Evolutionary conservation across 2,888 invertebrate species (phyloP).

Genomic region (Drosophila emarginata): DNA sequence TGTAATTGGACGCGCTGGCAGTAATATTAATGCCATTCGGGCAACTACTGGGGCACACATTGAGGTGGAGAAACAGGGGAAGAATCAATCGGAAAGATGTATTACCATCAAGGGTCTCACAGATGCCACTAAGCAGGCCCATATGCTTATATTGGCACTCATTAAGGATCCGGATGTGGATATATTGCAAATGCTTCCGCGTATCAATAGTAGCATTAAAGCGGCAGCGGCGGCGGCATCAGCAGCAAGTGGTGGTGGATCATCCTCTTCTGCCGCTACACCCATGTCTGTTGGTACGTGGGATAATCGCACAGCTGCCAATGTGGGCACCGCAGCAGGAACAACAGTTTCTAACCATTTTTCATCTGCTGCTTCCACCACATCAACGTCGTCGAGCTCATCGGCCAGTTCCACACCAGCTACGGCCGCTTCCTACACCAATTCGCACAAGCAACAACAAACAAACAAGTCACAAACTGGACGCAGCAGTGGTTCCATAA

Average conservation of each 20-base stretch:
- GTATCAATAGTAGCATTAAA: constrained; percentile 82
- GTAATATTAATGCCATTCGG: constrained; percentile 98
- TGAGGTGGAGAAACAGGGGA: constrained; percentile 98
- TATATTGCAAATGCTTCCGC: constrained; percentile 91
- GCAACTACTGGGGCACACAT: constrained; percentile 98
- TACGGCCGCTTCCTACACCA: constrained; percentile 55
- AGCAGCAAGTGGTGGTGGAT: constrained; percentile 24
- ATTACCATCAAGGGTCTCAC: constrained; percentile 97
- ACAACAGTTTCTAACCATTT: constrained; percentile 38
- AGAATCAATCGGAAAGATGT: constrained; percentile 95
- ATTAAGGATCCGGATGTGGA: constrained; percentile 98
- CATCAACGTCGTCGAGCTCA: constrained; percentile 70
- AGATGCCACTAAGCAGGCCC: constrained; percentile 96
- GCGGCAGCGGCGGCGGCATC: constrained; percentile 37
- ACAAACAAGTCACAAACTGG: constrained; percentile 27
- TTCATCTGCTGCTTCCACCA: constrained; percentile 70
- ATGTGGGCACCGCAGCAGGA: constrained; percentile 23
- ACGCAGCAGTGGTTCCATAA: background rate
- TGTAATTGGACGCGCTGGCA: constrained; percentile 98
- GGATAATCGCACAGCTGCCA: constrained; percentile 80
- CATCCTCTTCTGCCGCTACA: constrained; percentile 9
- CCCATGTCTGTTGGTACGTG: constrained; percentile 79
- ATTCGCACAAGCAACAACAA: constrained; percentile 46
- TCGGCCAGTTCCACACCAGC: constrained; percentile 61
- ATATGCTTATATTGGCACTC: constrained; percentile 93